Evolutionary conservation across 2,113 vertebrate species (phyloP), one percentile per base, ranked within the genome.

Genomic region (Sinocyclocheilus maitianheensis): DNA sequence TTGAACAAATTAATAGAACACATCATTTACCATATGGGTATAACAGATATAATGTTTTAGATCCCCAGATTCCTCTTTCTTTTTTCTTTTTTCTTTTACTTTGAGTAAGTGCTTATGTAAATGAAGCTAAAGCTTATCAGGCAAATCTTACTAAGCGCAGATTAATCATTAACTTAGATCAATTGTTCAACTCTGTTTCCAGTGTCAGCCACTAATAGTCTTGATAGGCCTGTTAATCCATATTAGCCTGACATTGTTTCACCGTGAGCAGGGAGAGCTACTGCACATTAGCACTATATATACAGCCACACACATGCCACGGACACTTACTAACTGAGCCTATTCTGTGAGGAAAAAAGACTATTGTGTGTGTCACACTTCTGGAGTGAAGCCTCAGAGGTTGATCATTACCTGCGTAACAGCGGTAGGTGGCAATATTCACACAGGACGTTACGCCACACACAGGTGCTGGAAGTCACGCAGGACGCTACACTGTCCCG

Each of bases 241-340:
- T 26, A 20, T 83, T 75, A 87, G 58, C 67, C 53, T 13, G 81
- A 16, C 80, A 87, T 85, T 89, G 74, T 87, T 87, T 48, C 53
- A 43, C 9, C n/a, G 43, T 79, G 60, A 75, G 26, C 18, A 34
- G 4, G 75, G 18, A 72, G 48, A 74, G 83, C 86, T 85, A 87
- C 86, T 72, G 55, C 18, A 69, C 83, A 83, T 89, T 89, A 83
- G 88, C 84, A 81, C 74, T 78, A 53, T 53, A n/a, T 83, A 78
- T 79, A 85, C 48, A 8, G 7, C 82, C 43, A 74, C 78, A 81
- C 60, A 75, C 84, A 53, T 37, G 58, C 40, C n/a, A 4, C 48
- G 26, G 48, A 53, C 85, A 81, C 85, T 60, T 74, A 85, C 72
- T 80, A 78, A 86, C 67, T 77, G 65, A 30, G 16, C 22, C 77